Evolutionary conservation across 92 coral and sea anemone species (phyloP), one percentile per base, ranked within the genome.

Genomic region (Scolanthus callimorphus): DNA sequence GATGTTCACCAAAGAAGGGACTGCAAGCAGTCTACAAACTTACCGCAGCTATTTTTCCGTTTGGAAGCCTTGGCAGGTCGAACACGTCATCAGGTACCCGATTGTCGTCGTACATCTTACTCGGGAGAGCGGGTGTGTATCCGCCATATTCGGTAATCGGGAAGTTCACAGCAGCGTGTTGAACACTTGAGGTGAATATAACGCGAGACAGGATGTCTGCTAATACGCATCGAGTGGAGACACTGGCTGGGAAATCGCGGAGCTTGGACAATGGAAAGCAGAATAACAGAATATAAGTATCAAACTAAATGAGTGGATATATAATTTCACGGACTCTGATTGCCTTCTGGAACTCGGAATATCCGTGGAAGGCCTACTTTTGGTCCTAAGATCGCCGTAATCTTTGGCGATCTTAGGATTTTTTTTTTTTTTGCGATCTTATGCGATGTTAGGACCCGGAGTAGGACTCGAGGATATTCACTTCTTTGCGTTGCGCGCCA

Each of bases 91-190:
- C 37, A 19, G 64, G 57, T 20, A 56, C 76, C 27, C 83, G 10
- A 53, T n/a, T 31, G 51, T 76, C 83, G 64, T 76, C 83, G 53
- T 76, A 76, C 57, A 76, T 31, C 59, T 58, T 76, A 59, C 76
- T 34, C 51, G 83, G 83, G 76, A 68, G 67, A 25, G 67, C 68
- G 27, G 83, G 83, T 0, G 72, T 71, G 70, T 67, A 76, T 13
- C 69, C 75, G 4, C 83, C 83, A 59, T 76, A 76, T 64, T 65
- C 44, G 31, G 76, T 53, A 24, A 76, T 76, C 4, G 83, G 83
- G 51, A 59, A 76, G 63, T 76, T 76, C 3, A 68, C 83, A 2
- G 77, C 77, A 11, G 71, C 39, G 70, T 76, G 77, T 29, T 76
- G 83, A 17, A 76, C 50, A 49, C 69, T 49, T 19, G 70, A 27